Conservation (phyloP, 2,888 invertebrate genomes). For the Thumatha senex region DNA sequence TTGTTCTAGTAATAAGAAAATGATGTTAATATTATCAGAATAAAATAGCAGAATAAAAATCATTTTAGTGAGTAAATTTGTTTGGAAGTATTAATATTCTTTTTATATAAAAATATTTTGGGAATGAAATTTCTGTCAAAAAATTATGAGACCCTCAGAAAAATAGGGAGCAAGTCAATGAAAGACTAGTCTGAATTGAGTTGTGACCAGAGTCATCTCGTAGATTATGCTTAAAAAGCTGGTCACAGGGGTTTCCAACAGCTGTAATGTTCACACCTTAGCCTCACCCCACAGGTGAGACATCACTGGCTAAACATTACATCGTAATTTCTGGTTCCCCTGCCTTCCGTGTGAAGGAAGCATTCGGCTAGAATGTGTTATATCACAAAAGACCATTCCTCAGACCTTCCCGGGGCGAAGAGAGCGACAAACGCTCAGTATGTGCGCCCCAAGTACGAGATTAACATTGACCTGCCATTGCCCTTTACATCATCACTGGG, state of each 20-base stretch:
- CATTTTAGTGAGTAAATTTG: no score
- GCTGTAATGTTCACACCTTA: constrained; percentile 68
- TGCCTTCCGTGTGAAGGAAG: constrained; percentile 85
- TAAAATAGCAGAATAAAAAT: no score
- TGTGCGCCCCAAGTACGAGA: constrained; percentile 90
- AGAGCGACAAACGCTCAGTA: constrained; percentile 84
- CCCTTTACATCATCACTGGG: constrained; percentile 77
- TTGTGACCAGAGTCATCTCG: constrained; percentile 86
- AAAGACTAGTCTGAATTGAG: constrained; percentile 95
- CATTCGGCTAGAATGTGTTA: constrained; percentile 88
- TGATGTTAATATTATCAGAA: no score
- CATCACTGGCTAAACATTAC: constrained; percentile 78
- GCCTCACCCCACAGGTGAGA: constrained; percentile 68
- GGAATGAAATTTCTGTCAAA: no score
- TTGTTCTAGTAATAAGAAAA: neutral
- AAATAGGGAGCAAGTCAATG: constrained; percentile 82
- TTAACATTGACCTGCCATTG: constrained; percentile 86
- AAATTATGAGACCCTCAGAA: constrained; percentile 65
- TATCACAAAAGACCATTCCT: constrained; percentile 84
- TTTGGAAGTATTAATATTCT: no score
- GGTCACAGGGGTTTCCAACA: constrained; percentile 89
- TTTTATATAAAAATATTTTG: no score
- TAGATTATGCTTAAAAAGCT: constrained; percentile 90
- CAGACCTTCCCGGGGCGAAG: constrained; percentile 92
- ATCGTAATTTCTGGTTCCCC: constrained; percentile 89